phyloP scores from a whole-genome alignment of 2,797 vertebrate genomes.

The Numenius phaeopus region DNA sequence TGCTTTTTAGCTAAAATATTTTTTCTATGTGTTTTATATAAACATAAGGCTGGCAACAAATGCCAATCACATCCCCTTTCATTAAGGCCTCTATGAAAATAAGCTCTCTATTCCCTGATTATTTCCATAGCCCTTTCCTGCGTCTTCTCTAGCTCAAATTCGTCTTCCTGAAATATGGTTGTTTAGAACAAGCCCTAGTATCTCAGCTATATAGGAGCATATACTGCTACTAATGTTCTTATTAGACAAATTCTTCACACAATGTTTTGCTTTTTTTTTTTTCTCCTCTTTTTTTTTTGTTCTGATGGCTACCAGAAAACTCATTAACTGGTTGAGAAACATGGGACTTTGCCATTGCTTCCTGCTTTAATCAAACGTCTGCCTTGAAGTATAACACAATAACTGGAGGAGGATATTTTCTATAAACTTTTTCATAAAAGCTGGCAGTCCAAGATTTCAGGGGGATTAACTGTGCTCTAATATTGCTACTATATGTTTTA shows the following conservation, averaged over 20 bases:
- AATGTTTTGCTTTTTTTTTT: neutral
- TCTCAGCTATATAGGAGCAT: neutral
- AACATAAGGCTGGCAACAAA: neutral
- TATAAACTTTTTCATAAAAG: neutral
- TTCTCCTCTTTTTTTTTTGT: too few species aligned
- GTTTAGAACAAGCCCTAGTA: neutral
- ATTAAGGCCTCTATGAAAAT: neutral
- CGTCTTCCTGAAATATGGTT: neutral
- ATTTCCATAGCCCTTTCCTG: neutral
- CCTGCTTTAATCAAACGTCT: neutral
- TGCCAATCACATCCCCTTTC: neutral
- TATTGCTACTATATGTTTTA: neutral
- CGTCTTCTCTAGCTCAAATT: neutral
- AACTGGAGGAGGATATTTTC: neutral
- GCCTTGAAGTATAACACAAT: neutral
- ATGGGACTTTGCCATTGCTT: neutral
- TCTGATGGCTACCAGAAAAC: neutral
- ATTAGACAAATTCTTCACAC: neutral
- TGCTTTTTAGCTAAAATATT: neutral
- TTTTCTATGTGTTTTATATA: neutral
- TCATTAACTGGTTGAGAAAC: neutral
- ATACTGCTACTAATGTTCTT: neutral
- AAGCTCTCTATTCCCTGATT: neutral
- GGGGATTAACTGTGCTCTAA: neutral
- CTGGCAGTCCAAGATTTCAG: neutral